Percentiles rank a stretch among this genome's conserved stretches.
Evolutionary conservation across 2,888 invertebrate genomes (phyloP).

Genomic region (Deladenus siricidicola): DNA sequence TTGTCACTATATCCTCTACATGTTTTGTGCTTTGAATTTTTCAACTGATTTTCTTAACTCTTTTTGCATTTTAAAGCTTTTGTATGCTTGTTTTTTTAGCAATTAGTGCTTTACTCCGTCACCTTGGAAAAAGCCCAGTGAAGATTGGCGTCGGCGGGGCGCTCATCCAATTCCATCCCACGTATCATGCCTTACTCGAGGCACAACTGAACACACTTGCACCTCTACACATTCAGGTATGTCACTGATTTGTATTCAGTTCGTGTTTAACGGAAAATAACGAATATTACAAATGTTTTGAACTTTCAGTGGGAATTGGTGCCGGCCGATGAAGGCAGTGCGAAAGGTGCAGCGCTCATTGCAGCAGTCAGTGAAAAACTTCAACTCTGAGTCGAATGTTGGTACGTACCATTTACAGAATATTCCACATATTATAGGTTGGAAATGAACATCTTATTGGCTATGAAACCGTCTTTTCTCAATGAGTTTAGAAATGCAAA

Average conservation of each 20-base stretch:
- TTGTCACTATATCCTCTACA: no score
- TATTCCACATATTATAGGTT: no score
- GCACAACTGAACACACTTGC: conserved; percentile 43
- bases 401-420: neutral
- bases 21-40: no score
- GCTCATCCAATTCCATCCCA: conserved; percentile 53
- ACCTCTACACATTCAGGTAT: conserved; percentile 42
- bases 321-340: conserved; percentile 52
- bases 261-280: no score
- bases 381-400: conserved; percentile 29
- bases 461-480: no score
- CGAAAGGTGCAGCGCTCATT: conserved; percentile 51
- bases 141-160: conserved; percentile 53
- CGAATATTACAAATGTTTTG: neutral
- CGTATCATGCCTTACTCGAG: conserved; percentile 47
- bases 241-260: no score
- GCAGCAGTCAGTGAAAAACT: conserved; percentile 51
- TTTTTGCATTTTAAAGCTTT: neutral
- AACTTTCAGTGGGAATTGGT: conserved; percentile 53
- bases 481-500: no score
- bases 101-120: conserved; percentile 49
- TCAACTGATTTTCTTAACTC: neutral
- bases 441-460: no score
- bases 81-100: conserved; percentile 32
- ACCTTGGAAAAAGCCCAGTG: conserved; percentile 38